phyloP scores from a whole-genome alignment of 2,797 vertebrate genomes.

The Melanotaenia nigrans region DNA sequence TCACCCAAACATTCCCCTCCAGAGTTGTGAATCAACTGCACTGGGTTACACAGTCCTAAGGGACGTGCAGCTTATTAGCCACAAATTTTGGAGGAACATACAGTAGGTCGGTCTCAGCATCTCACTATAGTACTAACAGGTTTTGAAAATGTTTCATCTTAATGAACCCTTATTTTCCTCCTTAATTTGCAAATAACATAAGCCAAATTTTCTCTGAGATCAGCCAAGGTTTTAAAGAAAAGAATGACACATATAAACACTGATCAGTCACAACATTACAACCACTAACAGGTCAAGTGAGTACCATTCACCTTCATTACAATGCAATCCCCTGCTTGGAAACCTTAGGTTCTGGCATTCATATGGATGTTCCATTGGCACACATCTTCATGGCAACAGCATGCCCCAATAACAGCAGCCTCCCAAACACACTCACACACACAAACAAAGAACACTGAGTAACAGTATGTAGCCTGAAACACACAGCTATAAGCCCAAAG shows the following conservation, averaged over 20 bases:
- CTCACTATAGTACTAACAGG: constrained; percentile 1
- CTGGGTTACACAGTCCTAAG: constrained; percentile 28
- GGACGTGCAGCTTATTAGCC: constrained; percentile 42
- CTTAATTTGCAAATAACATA: neutral
- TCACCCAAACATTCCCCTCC: constrained; percentile 36
- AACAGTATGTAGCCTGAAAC: neutral
- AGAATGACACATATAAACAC: neutral
- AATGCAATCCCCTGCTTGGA: neutral
- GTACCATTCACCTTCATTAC: neutral
- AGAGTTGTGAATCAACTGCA: constrained; percentile 42
- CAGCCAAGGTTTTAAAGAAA: neutral
- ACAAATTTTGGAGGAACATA: constrained; percentile 16
- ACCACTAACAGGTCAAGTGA: neutral
- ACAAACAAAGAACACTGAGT: neutral
- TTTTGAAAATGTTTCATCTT: constrained; percentile 24
- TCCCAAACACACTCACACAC: neutral
- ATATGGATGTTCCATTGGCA: neutral
- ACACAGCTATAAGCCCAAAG: neutral
- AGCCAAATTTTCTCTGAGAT: constrained; percentile 8
- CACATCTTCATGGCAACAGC: neutral
- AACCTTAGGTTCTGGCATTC: neutral
- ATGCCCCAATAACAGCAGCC: neutral
- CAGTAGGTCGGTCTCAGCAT: neutral
- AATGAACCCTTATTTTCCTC: constrained; percentile 1
- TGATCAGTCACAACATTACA: neutral